Evolutionary conservation across 2,113 vertebrate genomes (phyloP).

Genomic region (Potamarius usumacintae): DNA sequence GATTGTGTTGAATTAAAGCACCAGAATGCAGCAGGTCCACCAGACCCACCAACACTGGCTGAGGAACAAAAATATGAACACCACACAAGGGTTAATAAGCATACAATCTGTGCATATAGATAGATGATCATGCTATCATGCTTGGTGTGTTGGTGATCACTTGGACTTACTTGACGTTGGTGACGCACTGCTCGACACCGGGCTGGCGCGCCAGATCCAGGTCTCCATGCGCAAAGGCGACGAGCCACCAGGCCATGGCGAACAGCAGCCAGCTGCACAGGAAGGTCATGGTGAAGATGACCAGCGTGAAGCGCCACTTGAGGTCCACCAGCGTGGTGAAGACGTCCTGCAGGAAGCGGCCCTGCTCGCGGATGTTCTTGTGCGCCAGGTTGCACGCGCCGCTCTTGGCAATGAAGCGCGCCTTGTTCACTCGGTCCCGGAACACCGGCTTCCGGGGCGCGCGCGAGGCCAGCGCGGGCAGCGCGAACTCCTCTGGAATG

Average conservation of each 20-base stretch:
- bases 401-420: conserved; percentile 96
- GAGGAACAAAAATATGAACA: too few relatives aligned
- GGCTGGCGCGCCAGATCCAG: conserved; percentile 67
- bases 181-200: conserved; percentile 80
- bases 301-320: conserved; percentile 95
- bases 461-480: conserved; percentile 87
- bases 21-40: too few relatives aligned
- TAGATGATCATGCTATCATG: too few relatives aligned
- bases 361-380: conserved; percentile 98
- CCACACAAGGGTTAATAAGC: too few relatives aligned
- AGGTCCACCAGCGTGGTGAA: conserved; percentile 98
- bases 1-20: too few relatives aligned
- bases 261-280: conserved; percentile 98
- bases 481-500: conserved; percentile 94
- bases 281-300: conserved; percentile 98
- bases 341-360: conserved; percentile 94
- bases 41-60: too few relatives aligned
- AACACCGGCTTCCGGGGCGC: conserved; percentile 90
- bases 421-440: conserved; percentile 86
- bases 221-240: conserved; percentile 94
- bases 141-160: neutral
- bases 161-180: conserved; percentile 84
- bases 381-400: conserved; percentile 97
- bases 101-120: too few relatives aligned
- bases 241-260: conserved; percentile 97